Percentiles rank a stretch among this genome's conserved stretches.
These are phyloP conservation scores for Hafferia zeledoni DNA, from an alignment of 2,797 vertebrate species.

Conservation along the genomic window DNA sequence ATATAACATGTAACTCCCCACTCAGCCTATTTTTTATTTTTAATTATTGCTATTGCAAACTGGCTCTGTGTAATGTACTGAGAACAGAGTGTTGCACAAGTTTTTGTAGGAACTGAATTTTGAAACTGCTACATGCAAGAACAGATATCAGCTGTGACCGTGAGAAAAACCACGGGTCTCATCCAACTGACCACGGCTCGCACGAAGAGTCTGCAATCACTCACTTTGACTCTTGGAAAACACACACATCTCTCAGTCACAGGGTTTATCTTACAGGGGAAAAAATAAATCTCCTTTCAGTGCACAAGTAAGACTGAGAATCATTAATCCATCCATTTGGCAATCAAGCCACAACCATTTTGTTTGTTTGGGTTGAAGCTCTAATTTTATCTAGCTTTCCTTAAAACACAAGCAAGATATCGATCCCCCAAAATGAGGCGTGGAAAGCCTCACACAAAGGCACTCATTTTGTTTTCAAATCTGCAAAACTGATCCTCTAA, in stretches of 20 bases:
- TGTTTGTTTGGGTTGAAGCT: not conserved
- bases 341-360: not conserved
- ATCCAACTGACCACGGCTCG: not conserved
- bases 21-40: not conserved
- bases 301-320: not conserved
- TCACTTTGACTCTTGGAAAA: not conserved
- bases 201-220: fast-evolving
- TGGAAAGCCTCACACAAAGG: not conserved
- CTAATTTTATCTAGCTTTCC: not conserved
- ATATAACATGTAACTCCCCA: not conserved
- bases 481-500: not conserved
- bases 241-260: not conserved
- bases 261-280: not conserved
- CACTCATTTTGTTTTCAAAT: not conserved
- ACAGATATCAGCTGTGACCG: not conserved
- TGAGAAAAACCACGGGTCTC: not conserved
- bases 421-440: not conserved
- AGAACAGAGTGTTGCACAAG: not conserved
- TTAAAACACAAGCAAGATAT: not conserved
- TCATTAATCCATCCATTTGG: not conserved
- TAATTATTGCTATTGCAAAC: not conserved
- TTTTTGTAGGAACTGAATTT: not conserved
- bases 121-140: not conserved
- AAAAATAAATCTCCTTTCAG: not conserved
- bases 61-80: not conserved